Conservation (phyloP, 2,797 vertebrate species). For the Girardinus metallicus region DNA sequence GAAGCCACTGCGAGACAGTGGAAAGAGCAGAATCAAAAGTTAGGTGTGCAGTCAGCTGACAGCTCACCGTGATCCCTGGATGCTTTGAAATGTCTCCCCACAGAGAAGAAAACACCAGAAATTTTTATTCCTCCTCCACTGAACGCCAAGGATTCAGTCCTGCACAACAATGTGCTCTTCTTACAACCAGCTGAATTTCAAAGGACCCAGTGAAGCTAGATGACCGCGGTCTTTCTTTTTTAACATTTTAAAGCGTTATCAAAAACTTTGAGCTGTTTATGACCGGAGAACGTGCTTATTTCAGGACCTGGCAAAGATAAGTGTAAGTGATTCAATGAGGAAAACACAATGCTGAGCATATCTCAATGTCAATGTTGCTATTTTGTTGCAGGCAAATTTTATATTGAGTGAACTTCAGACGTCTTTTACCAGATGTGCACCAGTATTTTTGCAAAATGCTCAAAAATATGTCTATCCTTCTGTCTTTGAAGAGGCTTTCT, state of each 20-base stretch:
- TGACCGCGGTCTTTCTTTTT: slow-evolving; percentile 32
- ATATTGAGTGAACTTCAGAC: slow-evolving; percentile 14
- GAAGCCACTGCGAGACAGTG: slow-evolving; percentile 12
- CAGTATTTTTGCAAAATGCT: slow-evolving; percentile 17
- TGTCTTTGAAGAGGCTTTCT: neutral
- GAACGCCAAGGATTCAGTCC: slow-evolving; percentile 29
- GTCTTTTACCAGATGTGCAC: neutral
- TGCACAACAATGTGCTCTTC: slow-evolving; percentile 19
- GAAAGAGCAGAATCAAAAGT: slow-evolving; percentile 38
- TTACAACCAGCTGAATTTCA: slow-evolving; percentile 34
- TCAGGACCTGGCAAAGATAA: slow-evolving; percentile 28
- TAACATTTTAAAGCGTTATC: slow-evolving; percentile 13
- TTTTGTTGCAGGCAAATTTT: slow-evolving; percentile 40
- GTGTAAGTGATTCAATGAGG: slow-evolving; percentile 30
- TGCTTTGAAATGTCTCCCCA: slow-evolving; percentile 63
- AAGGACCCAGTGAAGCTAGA: slow-evolving; percentile 17
- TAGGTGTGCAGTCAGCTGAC: slow-evolving; percentile 46
- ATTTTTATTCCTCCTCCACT: slow-evolving; percentile 69
- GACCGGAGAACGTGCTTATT: slow-evolving; percentile 25
- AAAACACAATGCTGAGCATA: slow-evolving; percentile 40
- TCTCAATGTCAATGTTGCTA: slow-evolving; percentile 44
- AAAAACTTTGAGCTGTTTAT: slow-evolving; percentile 20
- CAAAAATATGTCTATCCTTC: neutral
- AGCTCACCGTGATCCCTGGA: slow-evolving; percentile 54
- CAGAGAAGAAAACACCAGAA: slow-evolving; percentile 66